Evolutionary conservation across 2,113 vertebrate genomes (phyloP).

Genomic region (Chaetops frenatus): DNA sequence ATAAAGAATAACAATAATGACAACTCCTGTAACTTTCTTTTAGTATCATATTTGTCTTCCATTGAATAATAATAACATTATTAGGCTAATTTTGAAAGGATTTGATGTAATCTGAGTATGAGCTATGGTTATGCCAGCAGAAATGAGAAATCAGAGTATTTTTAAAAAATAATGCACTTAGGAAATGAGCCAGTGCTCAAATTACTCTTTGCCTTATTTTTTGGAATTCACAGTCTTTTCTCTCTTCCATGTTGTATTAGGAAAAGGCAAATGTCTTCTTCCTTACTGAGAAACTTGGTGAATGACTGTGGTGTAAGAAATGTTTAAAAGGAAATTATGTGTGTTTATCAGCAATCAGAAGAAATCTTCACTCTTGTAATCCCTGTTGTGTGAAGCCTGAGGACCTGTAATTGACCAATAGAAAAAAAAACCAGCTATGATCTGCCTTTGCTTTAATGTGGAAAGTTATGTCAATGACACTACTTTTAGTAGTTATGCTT

Average conservation of each 20-base stretch:
- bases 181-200: background rate
- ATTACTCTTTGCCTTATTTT: background rate
- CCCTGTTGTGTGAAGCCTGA: background rate
- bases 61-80: background rate
- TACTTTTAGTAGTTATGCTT: background rate
- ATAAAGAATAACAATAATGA: background rate
- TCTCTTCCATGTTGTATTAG: background rate
- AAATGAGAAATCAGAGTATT: slow-evolving; percentile 4
- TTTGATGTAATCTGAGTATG: background rate
- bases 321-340: background rate
- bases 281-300: background rate
- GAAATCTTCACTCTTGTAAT: background rate
- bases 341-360: background rate
- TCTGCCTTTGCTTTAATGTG: background rate
- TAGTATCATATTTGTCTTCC: background rate
- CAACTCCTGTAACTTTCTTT: background rate
- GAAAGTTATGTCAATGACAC: background rate
- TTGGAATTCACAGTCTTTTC: background rate
- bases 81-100: slow-evolving; percentile 10
- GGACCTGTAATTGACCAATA: background rate
- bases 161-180: background rate
- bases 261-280: background rate
- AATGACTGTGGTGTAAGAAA: background rate
- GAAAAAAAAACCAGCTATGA: background rate
- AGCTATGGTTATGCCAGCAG: background rate